phyloP scores from a whole-genome alignment of 2,888 invertebrate species.

The Oscheius sp. region DNA sequence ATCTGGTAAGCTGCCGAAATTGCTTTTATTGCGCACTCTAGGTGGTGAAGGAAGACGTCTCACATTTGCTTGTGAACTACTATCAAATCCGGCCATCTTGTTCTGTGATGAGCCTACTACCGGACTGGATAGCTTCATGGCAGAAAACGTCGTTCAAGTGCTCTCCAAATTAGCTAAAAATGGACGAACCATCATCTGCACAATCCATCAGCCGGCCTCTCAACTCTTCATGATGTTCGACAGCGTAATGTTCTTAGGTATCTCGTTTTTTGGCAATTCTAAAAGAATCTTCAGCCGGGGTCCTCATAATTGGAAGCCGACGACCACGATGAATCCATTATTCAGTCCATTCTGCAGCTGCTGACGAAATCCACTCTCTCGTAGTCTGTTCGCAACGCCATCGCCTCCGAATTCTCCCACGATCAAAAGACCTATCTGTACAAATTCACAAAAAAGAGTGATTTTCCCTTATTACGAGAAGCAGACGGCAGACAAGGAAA shows the following conservation, averaged over 20 bases:
- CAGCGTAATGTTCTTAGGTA: conserved; percentile 81
- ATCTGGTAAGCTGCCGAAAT: conserved; percentile 45
- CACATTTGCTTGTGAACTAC: conserved; percentile 89
- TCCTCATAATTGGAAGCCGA: conserved; percentile 12
- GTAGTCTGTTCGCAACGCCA: conserved; percentile 14
- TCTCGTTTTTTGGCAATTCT: conserved; percentile 72
- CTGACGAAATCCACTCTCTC: conserved; percentile 13
- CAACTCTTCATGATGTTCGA: conserved; percentile 71
- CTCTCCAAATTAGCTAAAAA: conserved; percentile 69
- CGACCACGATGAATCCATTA: conserved; percentile 16
- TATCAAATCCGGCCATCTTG: conserved; percentile 90
- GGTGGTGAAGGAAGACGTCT: conserved; percentile 81
- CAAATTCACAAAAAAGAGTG: too few species aligned
- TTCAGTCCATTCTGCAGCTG: conserved; percentile 1
- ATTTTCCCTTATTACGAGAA: conserved; percentile 6
- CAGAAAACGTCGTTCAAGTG: conserved; percentile 85
- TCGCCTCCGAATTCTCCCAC: background rate
- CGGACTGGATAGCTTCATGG: conserved; percentile 95
- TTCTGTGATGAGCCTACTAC: conserved; percentile 95
- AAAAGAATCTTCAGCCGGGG: conserved; percentile 79
- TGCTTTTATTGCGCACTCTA: conserved; percentile 79
- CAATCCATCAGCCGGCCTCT: conserved; percentile 73
- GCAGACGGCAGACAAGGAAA: conserved; percentile 16
- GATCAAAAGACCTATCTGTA: background rate
- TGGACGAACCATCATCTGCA: conserved; percentile 72